Conservation (phyloP, 2,888 invertebrate genomes). For the Limenitis camilla region DNA sequence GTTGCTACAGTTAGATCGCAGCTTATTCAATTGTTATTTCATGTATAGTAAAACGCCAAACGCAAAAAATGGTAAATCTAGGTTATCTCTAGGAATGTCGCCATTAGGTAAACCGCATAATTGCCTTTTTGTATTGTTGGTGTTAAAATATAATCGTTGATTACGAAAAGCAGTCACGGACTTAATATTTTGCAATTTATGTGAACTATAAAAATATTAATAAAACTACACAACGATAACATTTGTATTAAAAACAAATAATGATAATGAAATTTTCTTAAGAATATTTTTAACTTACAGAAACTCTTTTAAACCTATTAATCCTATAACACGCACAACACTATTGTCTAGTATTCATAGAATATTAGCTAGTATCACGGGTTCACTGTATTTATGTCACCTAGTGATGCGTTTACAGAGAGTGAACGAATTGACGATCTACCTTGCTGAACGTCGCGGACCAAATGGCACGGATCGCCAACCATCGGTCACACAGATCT, state of each 20-base stretch:
- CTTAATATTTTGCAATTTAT: background rate
- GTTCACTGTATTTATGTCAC: background rate
- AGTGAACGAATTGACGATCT: conserved; percentile 9
- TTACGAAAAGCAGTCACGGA: conserved; percentile 1
- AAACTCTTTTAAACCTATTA: no score
- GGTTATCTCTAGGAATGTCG: conserved; percentile 1
- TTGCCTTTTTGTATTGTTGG: conserved; percentile 9
- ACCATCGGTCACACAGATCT: conserved; percentile 32
- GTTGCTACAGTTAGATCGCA: no score
- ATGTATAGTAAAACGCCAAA: background rate
- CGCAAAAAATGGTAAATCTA: background rate
- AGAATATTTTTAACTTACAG: no score
- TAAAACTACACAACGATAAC: background rate
- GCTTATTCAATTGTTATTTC: background rate
- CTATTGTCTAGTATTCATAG: background rate
- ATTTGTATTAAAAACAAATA: no score
- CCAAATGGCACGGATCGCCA: conserved; percentile 51
- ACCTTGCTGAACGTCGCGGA: conserved; percentile 29
- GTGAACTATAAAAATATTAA: background rate
- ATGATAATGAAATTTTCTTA: no score
- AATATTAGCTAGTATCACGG: background rate
- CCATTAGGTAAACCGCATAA: conserved; percentile 10
- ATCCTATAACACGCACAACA: background rate
- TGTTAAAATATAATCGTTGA: conserved; percentile 10
- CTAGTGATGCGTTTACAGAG: no score